Conservation (phyloP, 92 coral and sea anemone species). For the Epizoanthus stellaris region DNA sequence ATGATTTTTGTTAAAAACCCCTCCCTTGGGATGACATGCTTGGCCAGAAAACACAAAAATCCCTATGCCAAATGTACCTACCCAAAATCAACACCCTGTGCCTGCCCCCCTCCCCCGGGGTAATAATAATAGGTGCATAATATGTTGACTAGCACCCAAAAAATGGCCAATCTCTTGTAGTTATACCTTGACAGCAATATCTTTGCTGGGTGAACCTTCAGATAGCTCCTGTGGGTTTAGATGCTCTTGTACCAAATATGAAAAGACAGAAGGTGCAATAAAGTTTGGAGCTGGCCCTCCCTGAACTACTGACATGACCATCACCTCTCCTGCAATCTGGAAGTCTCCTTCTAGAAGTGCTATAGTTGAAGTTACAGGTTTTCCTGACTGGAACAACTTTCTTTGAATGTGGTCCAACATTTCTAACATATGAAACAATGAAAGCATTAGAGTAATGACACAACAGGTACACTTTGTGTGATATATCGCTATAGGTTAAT, state of each 20-base stretch:
- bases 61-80: no score
- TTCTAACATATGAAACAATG: conserved; percentile 28
- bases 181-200: conserved; percentile 27
- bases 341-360: conserved; percentile 45
- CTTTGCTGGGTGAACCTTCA: conserved; percentile 25
- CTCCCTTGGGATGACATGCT: no score
- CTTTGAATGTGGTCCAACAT: conserved; percentile 39
- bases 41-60: no score
- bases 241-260: conserved; percentile 45
- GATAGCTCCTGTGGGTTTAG: conserved; percentile 18
- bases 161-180: background rate
- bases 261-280: conserved; percentile 23
- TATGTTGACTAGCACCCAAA: no score
- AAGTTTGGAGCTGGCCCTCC: conserved; percentile 63
- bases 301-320: conserved; percentile 52
- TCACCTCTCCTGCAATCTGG: conserved; percentile 44
- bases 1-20: no score
- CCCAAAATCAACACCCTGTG: no score
- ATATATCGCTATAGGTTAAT: background rate
- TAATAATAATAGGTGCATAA: no score
- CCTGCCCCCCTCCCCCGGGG: no score
- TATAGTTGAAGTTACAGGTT: conserved; percentile 51
- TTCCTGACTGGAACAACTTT: conserved; percentile 37
- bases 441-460: no score
- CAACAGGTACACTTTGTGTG: no score